Conservation (phyloP, 2,888 invertebrate genomes). For the Lypha dubia region DNA sequence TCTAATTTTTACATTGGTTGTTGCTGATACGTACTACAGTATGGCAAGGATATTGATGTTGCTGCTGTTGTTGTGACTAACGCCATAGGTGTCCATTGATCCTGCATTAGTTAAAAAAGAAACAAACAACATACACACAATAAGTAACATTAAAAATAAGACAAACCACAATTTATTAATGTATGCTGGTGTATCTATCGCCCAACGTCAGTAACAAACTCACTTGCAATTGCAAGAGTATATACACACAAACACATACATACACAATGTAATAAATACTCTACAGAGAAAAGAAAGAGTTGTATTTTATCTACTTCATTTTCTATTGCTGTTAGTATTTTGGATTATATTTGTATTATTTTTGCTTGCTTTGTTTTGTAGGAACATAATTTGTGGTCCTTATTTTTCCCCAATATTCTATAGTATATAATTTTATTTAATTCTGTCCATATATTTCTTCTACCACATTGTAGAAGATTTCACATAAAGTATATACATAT, state of each 20-base stretch:
- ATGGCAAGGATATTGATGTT: slow-evolving; percentile 45
- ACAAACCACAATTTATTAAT: slow-evolving; percentile 55
- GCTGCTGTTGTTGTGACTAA: slow-evolving; percentile 68
- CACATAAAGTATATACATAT: slow-evolving; percentile 38
- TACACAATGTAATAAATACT: neutral
- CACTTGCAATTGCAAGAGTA: too few species aligned
- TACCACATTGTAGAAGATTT: slow-evolving; percentile 62
- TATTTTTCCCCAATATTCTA: slow-evolving; percentile 53
- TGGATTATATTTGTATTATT: neutral
- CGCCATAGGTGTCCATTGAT: slow-evolving; percentile 74
- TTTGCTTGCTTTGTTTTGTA: slow-evolving; percentile 21
- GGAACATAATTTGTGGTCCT: slow-evolving; percentile 58
- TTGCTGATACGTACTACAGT: slow-evolving; percentile 17
- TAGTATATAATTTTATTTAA: slow-evolving; percentile 3
- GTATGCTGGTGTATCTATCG: slow-evolving; percentile 47
- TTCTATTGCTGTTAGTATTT: neutral
- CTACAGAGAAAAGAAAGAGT: slow-evolving; percentile 24
- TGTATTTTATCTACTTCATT: slow-evolving; percentile 2
- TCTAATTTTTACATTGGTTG: slow-evolving; percentile 26
- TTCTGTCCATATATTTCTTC: slow-evolving; percentile 2
- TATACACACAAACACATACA: too few species aligned
- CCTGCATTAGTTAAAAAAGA: slow-evolving; percentile 67
- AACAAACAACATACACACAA: neutral
- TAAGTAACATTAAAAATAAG: slow-evolving; percentile 32
- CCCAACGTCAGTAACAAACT: slow-evolving; percentile 35